phyloP scores from a whole-genome alignment of 2,888 invertebrate genomes.

The Panzeria rudis region DNA sequence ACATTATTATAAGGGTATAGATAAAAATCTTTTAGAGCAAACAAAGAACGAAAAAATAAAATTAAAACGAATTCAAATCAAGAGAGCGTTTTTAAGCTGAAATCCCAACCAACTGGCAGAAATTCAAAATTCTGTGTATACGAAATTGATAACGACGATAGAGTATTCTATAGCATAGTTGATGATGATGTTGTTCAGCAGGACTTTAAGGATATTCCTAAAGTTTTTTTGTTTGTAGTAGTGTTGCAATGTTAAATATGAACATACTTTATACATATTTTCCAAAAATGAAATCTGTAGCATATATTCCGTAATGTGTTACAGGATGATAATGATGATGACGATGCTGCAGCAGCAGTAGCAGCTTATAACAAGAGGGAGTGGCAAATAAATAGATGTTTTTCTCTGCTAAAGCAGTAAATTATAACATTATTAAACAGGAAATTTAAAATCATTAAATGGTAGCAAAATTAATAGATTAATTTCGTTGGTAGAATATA shows the following conservation, averaged over 20 bases:
- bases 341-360: background rate
- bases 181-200: slow-evolving; percentile 22
- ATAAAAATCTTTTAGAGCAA: slow-evolving; percentile 66
- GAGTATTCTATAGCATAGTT: slow-evolving; percentile 8
- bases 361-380: slow-evolving; percentile 61
- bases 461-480: slow-evolving; percentile 9
- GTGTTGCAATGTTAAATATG: slow-evolving; percentile 51
- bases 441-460: slow-evolving; percentile 41
- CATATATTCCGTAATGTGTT: slow-evolving; percentile 23
- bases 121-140: slow-evolving; percentile 31
- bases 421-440: slow-evolving; percentile 31
- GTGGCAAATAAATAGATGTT: slow-evolving; percentile 57
- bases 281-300: slow-evolving; percentile 20
- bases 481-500: background rate
- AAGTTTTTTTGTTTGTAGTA: background rate
- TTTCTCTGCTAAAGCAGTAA: slow-evolving; percentile 6
- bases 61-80: background rate
- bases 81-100: slow-evolving; percentile 30
- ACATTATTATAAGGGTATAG: slow-evolving; percentile 61
- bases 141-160: slow-evolving; percentile 23
- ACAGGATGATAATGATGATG: slow-evolving; percentile 34
- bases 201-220: slow-evolving; percentile 18
- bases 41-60: background rate
- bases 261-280: slow-evolving; percentile 63
- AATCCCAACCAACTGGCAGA: slow-evolving; percentile 31